Conservation (phyloP, 2,113 vertebrate species). For the Sigmodon hispidus region DNA sequence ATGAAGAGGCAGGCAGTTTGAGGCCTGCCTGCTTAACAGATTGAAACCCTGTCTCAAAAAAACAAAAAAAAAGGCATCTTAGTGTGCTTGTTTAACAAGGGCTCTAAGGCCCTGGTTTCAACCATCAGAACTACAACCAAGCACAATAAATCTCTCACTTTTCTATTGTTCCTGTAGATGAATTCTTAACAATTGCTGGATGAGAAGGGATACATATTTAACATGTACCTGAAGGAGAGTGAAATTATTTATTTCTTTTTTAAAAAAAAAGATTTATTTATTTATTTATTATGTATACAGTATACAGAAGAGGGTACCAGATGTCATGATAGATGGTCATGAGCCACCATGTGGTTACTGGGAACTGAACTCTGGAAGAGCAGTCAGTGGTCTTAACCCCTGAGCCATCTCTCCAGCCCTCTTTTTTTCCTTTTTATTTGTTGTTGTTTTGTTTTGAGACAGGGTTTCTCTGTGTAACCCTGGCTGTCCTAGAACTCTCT, state of each 20-base stretch:
- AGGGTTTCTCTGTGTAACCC: neutral
- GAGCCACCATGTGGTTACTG: no score
- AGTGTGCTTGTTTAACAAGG: neutral
- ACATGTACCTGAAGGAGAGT: neutral
- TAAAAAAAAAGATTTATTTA: no score
- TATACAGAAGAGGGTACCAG: no score
- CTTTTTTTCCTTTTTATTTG: neutral
- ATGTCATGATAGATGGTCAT: no score
- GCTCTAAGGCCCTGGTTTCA: neutral
- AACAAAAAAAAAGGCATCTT: neutral
- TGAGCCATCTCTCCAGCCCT: no score
- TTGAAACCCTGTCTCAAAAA: neutral
- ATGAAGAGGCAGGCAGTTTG: neutral
- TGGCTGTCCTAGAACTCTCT: neutral
- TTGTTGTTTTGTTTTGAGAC: neutral
- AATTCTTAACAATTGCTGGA: neutral
- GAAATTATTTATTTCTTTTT: neutral
- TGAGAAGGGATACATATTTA: neutral
- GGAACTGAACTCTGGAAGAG: no score
- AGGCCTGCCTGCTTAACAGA: neutral
- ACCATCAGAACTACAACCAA: neutral
- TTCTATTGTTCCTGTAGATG: conserved; percentile 43
- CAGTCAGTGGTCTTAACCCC: no score
- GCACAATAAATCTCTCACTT: neutral
- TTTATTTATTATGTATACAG: no score